Evolutionary conservation across 2,888 invertebrate genomes (phyloP), one percentile per base, ranked within the genome.

Genomic region (Piscicola geometra): DNA sequence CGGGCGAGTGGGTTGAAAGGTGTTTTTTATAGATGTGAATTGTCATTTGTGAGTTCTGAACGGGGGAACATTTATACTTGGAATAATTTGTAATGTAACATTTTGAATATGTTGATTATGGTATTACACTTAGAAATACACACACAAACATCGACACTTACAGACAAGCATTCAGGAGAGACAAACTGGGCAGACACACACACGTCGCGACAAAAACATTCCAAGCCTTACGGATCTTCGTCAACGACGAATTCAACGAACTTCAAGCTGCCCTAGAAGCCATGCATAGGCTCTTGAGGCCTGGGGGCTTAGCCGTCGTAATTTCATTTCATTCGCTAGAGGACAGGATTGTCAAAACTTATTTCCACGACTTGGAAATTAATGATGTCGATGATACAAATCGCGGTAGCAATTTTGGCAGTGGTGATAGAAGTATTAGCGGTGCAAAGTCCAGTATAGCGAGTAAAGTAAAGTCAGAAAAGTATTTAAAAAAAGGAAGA

Each of bases 231-330:
- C 88, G 97, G 77, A 96, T 97, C 82, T 95, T 97, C 86, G 93
- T 97, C 0, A 97, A 97, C 84, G 93, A 97, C 85, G 97, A 97
- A 87, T 86, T 97, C 0, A 97, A 97, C 84, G 95, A 97, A 88
- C 89, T 97, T 0, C 93, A 95, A 87, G 92, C 92, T 84, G 95
- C 90, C 0, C 89, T 97, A 85, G 84, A 92, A 33, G 82, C 94
- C 75, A 91, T 94, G 0, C 89, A 90, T 78, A 76, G 80, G 12
- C 82, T 92, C 90, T 88, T 97, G 32, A 92, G 92, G 86, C 85
- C 90, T 0, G 89, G 79, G 52, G 96, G 96, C 0, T 88, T 90
- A 77, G 84, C 96, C 77, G 90, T 93, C 0, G 90, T 92, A 0
- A 89, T 97, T 60, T 90, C 93, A 21, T 97, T 96, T 85, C 95